Evolutionary conservation across 92 coral and sea anemone species (phyloP), one percentile per base, ranked within the genome.

Genomic region (Epizoanthus fatuus): DNA sequence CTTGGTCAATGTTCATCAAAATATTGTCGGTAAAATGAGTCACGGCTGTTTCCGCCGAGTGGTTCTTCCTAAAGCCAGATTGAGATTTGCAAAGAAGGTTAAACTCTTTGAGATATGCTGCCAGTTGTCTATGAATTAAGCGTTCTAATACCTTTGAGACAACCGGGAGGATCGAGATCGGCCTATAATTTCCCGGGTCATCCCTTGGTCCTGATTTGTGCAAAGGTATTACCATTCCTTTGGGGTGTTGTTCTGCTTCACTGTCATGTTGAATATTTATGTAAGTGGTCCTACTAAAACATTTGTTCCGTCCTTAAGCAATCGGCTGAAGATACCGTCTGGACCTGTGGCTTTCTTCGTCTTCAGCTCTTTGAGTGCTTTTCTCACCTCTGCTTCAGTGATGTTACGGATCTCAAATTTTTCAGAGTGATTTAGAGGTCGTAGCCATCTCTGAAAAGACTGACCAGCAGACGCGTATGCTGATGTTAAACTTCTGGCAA

Each of bases 291-390:
- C 58, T n/a, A 88, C 91, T 81, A 88, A 4, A 60, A 65, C 87
- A 32, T 81, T 81, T 55, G 77, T 87, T 82, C 91, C 91, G 39
- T 81, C 91, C 71, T 88, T 88, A 32, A 88, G 86, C 67, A 88
- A 72, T 72, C 92, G 64, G 29, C 86, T 39, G 63, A 88, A 84
- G 63, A 88, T 42, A 42, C 47, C 47, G 47, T 42, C 47, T 42
- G 2, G 47, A 42, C 92, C 92, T 29, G 88, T 74, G 25, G 92
- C 92, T 63, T 82, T 88, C 79, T 74, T 83, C 68, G 75, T 17
- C 69, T 82, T 88, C 64, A 82, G 63, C 75, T 88, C 84, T n/a
- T n/a, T n/a, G n/a, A n/a, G 79, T 83, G 52, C n/a, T n/a, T 62
- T 88, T 25, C 84, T 87, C 55, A 66, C 76, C 72, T 82, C 88